Conservation (phyloP, 2,113 vertebrate genomes). For the Puntigrus tetrazona region DNA sequence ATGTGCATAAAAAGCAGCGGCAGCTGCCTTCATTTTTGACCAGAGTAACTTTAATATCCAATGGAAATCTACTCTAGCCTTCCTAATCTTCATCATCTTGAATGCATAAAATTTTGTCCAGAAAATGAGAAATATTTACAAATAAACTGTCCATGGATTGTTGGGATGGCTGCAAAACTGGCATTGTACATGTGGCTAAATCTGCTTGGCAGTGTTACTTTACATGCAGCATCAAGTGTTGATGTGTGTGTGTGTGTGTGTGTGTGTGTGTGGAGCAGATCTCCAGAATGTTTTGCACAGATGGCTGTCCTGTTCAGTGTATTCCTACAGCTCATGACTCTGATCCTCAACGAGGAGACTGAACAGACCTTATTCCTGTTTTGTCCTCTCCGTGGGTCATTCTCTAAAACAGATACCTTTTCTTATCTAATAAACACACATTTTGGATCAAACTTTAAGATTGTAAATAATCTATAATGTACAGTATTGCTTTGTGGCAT, state of each 20-base stretch:
- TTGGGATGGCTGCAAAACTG: not conserved
- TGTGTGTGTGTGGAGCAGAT: not conserved
- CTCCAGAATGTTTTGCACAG: conserved; percentile 14
- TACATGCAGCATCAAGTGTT: not conserved
- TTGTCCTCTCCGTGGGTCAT: not conserved
- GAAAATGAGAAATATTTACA: not conserved
- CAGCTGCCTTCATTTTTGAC: not conserved
- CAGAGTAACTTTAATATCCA: not conserved
- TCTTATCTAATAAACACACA: not conserved
- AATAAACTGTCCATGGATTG: not conserved
- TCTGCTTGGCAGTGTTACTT: not conserved
- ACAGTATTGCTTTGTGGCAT: not conserved
- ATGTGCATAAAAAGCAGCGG: not conserved
- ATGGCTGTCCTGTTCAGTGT: conserved; percentile 17
- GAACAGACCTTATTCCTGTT: not conserved
- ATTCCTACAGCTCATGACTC: not conserved
- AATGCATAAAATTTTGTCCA: not conserved
- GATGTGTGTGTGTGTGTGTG: conserved; percentile 1
- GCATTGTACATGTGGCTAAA: not conserved
- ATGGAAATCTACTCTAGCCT: not conserved
- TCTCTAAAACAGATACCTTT: not conserved
- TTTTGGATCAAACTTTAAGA: not conserved
- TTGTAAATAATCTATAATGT: not conserved
- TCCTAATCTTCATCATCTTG: not conserved
- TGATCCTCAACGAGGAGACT: not conserved